phyloP scores from a whole-genome alignment of 2,113 vertebrate species.

The Fulica atra region DNA sequence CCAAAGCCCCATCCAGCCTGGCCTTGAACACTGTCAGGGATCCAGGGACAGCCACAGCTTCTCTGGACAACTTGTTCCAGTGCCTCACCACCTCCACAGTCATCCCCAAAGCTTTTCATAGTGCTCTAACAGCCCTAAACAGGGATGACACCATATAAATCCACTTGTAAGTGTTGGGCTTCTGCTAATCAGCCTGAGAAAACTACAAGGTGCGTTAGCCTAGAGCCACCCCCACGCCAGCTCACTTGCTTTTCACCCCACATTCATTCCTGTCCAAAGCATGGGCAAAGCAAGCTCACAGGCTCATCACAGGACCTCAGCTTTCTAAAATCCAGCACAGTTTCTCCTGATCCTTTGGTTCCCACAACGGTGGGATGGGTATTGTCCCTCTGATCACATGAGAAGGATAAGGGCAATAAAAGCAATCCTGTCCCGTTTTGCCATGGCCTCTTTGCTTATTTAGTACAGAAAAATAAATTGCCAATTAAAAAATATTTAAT shows the following conservation, averaged over 20 bases:
- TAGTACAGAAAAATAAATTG: not conserved
- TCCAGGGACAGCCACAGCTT: not conserved
- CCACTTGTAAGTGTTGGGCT: not conserved
- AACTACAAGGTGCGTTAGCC: not conserved
- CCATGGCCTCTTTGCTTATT: accelerated
- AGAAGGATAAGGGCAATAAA: not conserved
- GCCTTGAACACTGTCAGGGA: not conserved
- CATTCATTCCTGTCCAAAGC: accelerated
- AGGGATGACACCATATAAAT: not conserved
- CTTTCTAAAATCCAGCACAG: not conserved
- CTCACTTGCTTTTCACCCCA: not conserved
- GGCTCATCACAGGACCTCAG: not conserved
- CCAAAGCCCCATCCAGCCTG: accelerated
- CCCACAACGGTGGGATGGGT: accelerated
- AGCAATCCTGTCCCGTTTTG: not conserved
- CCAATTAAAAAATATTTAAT: slow-evolving; percentile 49
- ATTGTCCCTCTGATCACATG: accelerated
- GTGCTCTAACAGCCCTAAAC: not conserved
- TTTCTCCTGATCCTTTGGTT: not conserved
- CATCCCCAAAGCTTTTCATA: not conserved
- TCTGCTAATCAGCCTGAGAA: not conserved
- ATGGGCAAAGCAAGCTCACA: not conserved
- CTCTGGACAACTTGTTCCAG: accelerated
- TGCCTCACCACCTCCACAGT: accelerated
- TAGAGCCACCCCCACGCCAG: not conserved